These are phyloP conservation scores for Lophura nycthemera DNA, from an alignment of 2,113 vertebrate species.

Conservation along the genomic window DNA sequence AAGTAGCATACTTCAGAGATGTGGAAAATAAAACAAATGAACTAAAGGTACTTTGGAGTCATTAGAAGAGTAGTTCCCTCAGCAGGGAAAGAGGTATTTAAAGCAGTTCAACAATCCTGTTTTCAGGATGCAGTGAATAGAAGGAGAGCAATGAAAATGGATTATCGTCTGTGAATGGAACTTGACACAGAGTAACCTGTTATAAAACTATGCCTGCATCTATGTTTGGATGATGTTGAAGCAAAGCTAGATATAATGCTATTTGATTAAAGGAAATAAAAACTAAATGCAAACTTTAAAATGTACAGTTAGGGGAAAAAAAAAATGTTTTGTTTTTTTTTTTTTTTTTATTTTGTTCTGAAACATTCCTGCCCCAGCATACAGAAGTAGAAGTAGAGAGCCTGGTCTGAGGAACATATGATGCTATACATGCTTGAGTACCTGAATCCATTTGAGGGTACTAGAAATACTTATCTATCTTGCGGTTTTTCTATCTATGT, in stretches of 20 bases:
- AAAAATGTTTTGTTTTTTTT: background rate
- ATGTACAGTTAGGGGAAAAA: background rate
- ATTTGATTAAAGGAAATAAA: background rate
- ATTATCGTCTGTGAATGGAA: background rate
- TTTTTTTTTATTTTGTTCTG: background rate
- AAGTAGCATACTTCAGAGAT: background rate
- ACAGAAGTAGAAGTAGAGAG: background rate
- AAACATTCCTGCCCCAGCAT: background rate
- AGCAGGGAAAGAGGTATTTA: background rate
- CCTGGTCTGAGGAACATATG: rapidly evolving
- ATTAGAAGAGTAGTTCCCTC: background rate
- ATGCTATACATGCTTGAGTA: background rate
- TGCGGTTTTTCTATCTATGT: background rate
- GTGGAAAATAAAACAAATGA: background rate
- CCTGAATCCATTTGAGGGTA: background rate
- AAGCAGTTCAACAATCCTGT: background rate
- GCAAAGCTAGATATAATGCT: background rate
- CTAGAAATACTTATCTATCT: background rate
- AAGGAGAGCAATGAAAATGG: background rate
- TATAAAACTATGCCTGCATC: background rate
- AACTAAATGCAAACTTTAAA: background rate
- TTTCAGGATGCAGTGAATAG: background rate
- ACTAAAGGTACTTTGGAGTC: background rate
- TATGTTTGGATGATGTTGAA: rapidly evolving
- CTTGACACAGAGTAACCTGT: background rate